phyloP scores from a whole-genome alignment of 64 coral and sea anemone species.

The Actinia equina region DNA sequence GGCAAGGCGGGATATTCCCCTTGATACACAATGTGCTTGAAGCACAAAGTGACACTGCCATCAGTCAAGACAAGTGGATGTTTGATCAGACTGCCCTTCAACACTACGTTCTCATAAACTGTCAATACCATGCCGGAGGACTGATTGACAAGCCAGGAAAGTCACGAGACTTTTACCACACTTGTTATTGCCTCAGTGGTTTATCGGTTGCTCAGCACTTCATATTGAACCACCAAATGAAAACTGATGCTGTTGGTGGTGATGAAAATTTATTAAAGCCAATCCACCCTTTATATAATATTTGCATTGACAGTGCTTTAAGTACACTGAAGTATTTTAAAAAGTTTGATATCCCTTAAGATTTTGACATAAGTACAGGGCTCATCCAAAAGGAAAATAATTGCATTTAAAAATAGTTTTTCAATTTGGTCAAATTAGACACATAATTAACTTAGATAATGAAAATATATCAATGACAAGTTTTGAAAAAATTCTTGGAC shows the following conservation, averaged over 20 bases:
- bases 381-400: neutral
- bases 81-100: conserved; percentile 96
- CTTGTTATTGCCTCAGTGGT: conserved; percentile 95
- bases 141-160: conserved; percentile 98
- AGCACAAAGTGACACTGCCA: conserved; percentile 29
- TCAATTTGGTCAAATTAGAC: neutral
- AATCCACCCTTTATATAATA: conserved; percentile 89
- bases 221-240: conserved; percentile 65
- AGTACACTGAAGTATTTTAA: conserved; percentile 76
- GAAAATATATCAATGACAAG: neutral
- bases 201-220: conserved; percentile 94
- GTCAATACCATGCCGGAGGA: conserved; percentile 84
- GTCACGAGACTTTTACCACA: conserved; percentile 96
- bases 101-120: conserved; percentile 84
- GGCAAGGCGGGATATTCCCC: conserved; percentile 97
- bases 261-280: conserved; percentile 67
- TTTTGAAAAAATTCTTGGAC: neutral
- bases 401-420: neutral
- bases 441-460: neutral
- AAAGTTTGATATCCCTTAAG: conserved; percentile 38
- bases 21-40: conserved; percentile 83
- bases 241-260: conserved; percentile 59
- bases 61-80: conserved; percentile 89
- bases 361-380: neutral
- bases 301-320: conserved; percentile 77